A percentile compares a stretch with the other conserved stretches of the same genome.
Evolutionary conservation across 2,113 vertebrate species (phyloP).

Genomic region (Calyptommatus sinebrachiatus): DNA sequence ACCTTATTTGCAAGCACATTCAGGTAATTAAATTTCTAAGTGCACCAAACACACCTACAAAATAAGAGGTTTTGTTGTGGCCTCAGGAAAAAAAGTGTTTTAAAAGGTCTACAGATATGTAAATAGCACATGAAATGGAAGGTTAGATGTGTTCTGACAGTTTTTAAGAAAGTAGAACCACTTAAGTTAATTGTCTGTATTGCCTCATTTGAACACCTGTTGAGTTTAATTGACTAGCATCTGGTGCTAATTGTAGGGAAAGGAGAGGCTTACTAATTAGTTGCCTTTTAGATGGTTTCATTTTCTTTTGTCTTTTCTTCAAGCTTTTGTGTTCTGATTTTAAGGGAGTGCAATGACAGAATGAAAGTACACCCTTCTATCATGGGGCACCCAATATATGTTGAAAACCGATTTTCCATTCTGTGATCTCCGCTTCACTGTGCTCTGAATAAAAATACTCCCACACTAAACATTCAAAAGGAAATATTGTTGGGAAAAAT

Average conservation of each 20-base stretch:
- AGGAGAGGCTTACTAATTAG: conserved; percentile 27
- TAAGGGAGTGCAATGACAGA: conserved; percentile 38
- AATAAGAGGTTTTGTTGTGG: conserved; percentile 41
- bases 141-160: conserved; percentile 33
- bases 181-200: conserved; percentile 57
- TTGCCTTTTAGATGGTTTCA: conserved; percentile 20
- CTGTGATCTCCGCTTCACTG: neutral
- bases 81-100: conserved; percentile 36
- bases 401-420: conserved; percentile 6
- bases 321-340: conserved; percentile 19
- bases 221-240: conserved; percentile 53
- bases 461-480: conserved; percentile 6
- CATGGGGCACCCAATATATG: neutral
- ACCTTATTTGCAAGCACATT: conserved; percentile 42
- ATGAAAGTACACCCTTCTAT: conserved; percentile 6
- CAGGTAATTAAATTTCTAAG: conserved; percentile 15
- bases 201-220: conserved; percentile 58
- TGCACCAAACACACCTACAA: conserved; percentile 37
- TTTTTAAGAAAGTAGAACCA: conserved; percentile 56
- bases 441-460: neutral
- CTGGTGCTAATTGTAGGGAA: conserved; percentile 19
- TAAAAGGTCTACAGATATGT: conserved; percentile 41
- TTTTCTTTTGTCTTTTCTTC: conserved; percentile 45
- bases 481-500: neutral
- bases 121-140: conserved; percentile 20